Base-by-base conservation (phyloP, 64 coral and sea anemone species). In the Montipora capricornis region DNA sequence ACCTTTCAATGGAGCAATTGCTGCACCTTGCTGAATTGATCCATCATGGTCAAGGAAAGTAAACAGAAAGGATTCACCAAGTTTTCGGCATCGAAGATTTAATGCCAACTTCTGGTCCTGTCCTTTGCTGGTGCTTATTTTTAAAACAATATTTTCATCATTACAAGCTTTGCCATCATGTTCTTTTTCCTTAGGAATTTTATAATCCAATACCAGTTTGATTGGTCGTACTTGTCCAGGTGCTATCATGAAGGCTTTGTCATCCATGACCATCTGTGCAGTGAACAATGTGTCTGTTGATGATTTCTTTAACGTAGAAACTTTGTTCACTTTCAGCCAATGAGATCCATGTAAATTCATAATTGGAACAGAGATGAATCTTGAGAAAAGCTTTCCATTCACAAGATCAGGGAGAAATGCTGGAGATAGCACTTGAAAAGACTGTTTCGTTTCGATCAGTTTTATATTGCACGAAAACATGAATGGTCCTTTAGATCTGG, bases 41-140 rank as follows among this genome's bases (percentile, higher is more conserved):
- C 95, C 95, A 94, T 99, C 98, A 74, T 99, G 98, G 68, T 99
- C 98, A 78, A 94, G 55, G 71, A 99, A 99, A 3, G 98, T 99
- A 60, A 99, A 96, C 62, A 99, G 73, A 84, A 99, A 99, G 10
- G 98, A 96, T 71, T 99, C 92, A 29, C 79, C 87, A 17, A 78
- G 19, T 81, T 58, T 90, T 12, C 98, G 91, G 67, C 95, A 99
- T 79, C 95, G 94, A 3, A 99, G 79, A 20, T 70, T 87, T 50
- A 99, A 26, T 16, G 44, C 78, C 15, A 94, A 13, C 14, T 96
- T 90, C 19, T 92, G 88, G 44, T 91, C 80, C 92, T 76, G 86
- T 20, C 91, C 91, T 75, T 80, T 82, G 80, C 73, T 96, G 13
- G 82, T 88, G 48, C 79, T 67, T 15, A 99, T n/a, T 45, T 92